Conservation (phyloP, 2,797 vertebrate genomes). For the Intellagama lesueurii region DNA sequence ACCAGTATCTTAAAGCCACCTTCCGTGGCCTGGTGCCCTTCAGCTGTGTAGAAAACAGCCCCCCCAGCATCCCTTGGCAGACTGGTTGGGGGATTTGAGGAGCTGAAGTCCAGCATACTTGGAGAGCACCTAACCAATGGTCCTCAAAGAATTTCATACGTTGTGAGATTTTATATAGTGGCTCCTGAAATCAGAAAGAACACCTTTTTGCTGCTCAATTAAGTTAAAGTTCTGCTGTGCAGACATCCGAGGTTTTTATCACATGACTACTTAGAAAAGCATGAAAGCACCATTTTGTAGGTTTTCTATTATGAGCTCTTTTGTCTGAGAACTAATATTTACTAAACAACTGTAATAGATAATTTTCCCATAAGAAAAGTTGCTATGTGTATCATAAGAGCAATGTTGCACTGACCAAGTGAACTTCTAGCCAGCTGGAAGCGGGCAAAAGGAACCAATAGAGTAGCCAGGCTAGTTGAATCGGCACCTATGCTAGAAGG, state of each 20-base stretch:
- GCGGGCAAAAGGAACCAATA: not conserved
- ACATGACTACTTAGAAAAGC: constrained; percentile 25
- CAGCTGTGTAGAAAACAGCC: not conserved
- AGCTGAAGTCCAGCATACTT: not conserved
- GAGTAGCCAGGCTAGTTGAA: no score
- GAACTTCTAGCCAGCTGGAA: not conserved
- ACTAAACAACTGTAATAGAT: constrained; percentile 2
- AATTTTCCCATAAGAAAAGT: not conserved
- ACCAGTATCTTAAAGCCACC: constrained; percentile 50
- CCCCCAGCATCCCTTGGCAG: not conserved
- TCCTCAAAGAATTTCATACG: constrained; percentile 26
- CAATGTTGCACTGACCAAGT: constrained; percentile 33
- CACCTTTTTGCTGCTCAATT: constrained; percentile 18
- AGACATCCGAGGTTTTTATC: constrained; percentile 33
- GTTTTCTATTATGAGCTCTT: not conserved
- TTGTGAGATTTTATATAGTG: constrained; percentile 11
- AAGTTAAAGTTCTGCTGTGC: constrained; percentile 32
- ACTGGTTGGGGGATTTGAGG: not conserved
- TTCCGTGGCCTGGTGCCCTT: not conserved
- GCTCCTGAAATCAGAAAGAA: not conserved
- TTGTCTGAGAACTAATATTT: not conserved
- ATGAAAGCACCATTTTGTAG: constrained; percentile 6
- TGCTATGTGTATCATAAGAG: not conserved
- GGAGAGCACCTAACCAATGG: not conserved
- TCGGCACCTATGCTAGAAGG: not conserved